Conservation (phyloP, 92 coral and sea anemone species). For the Muricea muricata region DNA sequence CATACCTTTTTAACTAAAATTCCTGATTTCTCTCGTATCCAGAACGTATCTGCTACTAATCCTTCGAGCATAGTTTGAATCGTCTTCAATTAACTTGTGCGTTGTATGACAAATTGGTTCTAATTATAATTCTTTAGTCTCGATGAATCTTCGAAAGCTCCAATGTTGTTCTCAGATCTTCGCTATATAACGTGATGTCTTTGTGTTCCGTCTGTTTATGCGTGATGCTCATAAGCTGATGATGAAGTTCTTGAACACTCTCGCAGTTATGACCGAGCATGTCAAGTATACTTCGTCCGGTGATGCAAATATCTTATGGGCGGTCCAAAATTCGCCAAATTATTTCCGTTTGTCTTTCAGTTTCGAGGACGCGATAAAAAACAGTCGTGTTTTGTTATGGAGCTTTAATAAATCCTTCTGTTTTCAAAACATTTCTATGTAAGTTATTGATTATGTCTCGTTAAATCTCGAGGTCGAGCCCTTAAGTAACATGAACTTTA, state of each 20-base stretch:
- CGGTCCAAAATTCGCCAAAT: not conserved
- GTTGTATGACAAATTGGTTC: not conserved
- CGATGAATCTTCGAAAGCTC: not conserved
- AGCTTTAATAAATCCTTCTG: not conserved
- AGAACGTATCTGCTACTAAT: constrained; percentile 1
- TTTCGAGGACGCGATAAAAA: not conserved
- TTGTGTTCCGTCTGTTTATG: not conserved
- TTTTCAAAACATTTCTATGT: no score
- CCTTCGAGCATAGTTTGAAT: not conserved
- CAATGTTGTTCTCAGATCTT: no score
- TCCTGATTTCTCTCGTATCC: constrained; percentile 23
- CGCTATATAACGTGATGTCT: not conserved
- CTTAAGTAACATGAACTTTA: no score
- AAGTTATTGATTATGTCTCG: no score
- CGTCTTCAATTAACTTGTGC: not conserved
- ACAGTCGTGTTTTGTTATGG: not conserved
- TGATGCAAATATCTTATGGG: not conserved
- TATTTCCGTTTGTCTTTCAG: constrained; percentile 3
- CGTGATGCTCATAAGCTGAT: not conserved
- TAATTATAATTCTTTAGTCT: not conserved
- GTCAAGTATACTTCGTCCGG: not conserved
- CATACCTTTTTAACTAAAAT: constrained; percentile 14
- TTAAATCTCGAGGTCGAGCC: no score
- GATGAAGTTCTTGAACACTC: not conserved
- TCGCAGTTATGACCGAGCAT: no score